Evolutionary conservation across 2,888 invertebrate species (phyloP).

Genomic region (Drosophila mercatorum): DNA sequence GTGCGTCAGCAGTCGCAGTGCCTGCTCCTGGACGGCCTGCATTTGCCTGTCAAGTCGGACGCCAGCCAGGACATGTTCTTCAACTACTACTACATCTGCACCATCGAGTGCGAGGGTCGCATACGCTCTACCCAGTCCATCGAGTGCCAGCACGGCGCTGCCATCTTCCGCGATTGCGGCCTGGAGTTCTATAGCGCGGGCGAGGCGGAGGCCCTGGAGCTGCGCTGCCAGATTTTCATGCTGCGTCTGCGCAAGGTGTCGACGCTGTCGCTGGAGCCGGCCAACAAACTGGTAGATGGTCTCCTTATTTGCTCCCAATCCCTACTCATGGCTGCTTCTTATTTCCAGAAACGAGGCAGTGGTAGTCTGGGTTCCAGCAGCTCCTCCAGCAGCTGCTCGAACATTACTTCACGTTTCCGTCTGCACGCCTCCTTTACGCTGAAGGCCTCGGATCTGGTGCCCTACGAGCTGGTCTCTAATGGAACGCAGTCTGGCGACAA

Average conservation of each 20-base stretch:
- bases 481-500: constrained; percentile 51
- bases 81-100: constrained; percentile 84
- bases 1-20: constrained; percentile 43
- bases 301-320: not conserved
- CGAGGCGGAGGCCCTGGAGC: constrained; percentile 69
- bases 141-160: constrained; percentile 77
- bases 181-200: constrained; percentile 77
- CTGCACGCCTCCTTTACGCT: constrained; percentile 81
- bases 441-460: constrained; percentile 70
- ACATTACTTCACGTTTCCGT: constrained; percentile 82
- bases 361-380: constrained; percentile 52
- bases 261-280: constrained; percentile 66
- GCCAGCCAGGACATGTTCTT: constrained; percentile 82
- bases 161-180: constrained; percentile 81
- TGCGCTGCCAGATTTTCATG: constrained; percentile 85
- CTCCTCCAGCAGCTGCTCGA: constrained; percentile 63
- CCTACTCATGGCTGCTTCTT: not conserved
- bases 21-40: constrained; percentile 75
- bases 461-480: constrained; percentile 70
- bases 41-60: constrained; percentile 78
- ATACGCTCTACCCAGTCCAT: constrained; percentile 83
- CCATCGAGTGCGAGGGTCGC: constrained; percentile 80
- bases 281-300: constrained; percentile 57
- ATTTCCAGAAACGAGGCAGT: constrained; percentile 50
- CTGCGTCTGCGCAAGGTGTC: constrained; percentile 84